These are phyloP conservation scores for Homarus gammarus DNA, from an alignment of 2,888 invertebrate species.

Conservation along the genomic window DNA sequence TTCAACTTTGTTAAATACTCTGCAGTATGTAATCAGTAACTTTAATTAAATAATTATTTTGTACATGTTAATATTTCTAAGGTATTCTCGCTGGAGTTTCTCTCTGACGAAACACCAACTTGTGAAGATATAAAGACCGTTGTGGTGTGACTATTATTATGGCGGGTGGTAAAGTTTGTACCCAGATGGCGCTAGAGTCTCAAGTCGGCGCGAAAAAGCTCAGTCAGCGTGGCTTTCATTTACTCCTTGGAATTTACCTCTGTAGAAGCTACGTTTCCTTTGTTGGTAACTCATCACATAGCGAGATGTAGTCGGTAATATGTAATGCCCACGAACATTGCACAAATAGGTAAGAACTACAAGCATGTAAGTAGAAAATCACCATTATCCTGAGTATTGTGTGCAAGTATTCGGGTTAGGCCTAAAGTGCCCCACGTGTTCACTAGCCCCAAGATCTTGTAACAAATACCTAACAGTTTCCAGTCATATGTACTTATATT, in stretches of 20 bases:
- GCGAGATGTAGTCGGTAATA: constrained; percentile 17
- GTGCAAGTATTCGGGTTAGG: constrained; percentile 37
- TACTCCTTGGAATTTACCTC: constrained; percentile 39
- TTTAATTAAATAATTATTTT: no score
- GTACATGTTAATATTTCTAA: no score
- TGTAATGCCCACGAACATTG: not conserved
- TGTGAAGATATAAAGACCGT: not conserved
- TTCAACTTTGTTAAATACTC: no score
- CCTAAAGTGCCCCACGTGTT: constrained; percentile 67
- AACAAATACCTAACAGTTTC: not conserved
- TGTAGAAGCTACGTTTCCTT: not conserved
- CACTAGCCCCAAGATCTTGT: not conserved
- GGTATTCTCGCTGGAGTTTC: not conserved
- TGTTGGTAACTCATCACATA: not conserved
- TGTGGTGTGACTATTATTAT: constrained; percentile 12
- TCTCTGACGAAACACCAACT: not conserved
- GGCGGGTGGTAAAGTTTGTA: not conserved
- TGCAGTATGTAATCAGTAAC: no score
- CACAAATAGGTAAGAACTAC: not conserved
- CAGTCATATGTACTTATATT: not conserved
- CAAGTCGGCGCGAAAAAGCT: constrained; percentile 67
- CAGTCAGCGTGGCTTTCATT: constrained; percentile 73
- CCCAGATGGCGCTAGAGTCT: constrained; percentile 38
- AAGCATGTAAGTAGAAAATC: not conserved
- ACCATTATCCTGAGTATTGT: not conserved